Base-by-base conservation (phyloP, 2,113 vertebrate species). In the Urocynchramus pylzowi region DNA sequence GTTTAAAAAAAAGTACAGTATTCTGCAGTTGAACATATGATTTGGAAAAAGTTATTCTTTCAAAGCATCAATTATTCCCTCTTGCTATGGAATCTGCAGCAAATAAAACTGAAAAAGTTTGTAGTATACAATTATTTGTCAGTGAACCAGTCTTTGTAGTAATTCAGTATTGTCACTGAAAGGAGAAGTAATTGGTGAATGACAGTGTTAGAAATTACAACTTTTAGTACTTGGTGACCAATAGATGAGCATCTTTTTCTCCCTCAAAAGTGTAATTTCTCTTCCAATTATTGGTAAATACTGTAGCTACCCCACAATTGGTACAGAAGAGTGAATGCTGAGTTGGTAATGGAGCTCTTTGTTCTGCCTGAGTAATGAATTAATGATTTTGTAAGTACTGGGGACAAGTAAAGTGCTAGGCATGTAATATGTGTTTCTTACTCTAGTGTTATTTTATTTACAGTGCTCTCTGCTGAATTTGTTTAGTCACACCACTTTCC, bases 321-420 rank as follows among this genome's bases (percentile, higher is more conserved):
- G 22, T 56, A 14, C 9, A 56, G 57, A 56, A 1, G 6, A 78
- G 33, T 37, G n/a, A 85, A 64, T 17, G 28, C 45, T 13, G 18
- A 70, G 47, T 81, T 83, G 35, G 41, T 90, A 80, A 80, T 57
- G 45, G 49, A 86, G 19, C 16, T 88, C 54, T 88, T 68, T 56
- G 22, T 96, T 94, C 67, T 90, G 54, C 86, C 59, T 22, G 54
- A 92, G 35, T 85, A 83, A 53, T 88, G 73, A 92, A 88, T 86
- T 61, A 85, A 45, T 90, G 57, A 79, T 92, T 93, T 88, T 88
- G 2, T 69, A 73, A 92, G 20, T 57, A 30, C 33, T 67, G 42
- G 22, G 53, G 69, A 86, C 49, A 91, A 88, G 37, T 41, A 57
- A 65, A 93, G 65, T 80, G 14, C 39, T 80, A 42, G 42, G 28